Conservation (phyloP, 2,113 vertebrate species). For the Phocoena phocoena region DNA sequence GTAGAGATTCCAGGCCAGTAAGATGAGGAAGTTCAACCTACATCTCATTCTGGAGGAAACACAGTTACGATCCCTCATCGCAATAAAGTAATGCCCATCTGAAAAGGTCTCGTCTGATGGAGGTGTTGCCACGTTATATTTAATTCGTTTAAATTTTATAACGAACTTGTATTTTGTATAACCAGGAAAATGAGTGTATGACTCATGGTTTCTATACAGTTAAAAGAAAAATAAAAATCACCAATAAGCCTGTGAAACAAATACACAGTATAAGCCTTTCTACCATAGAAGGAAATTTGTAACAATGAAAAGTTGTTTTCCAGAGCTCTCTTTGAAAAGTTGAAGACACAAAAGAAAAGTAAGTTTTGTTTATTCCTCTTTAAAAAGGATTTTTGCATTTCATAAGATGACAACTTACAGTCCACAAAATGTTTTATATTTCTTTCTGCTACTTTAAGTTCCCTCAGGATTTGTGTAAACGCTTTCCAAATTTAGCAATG, state of each 20-base stretch:
- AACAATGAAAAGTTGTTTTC: neutral
- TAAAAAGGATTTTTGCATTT: neutral
- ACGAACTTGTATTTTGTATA: neutral
- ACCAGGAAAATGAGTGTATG: neutral
- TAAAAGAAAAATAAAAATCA: neutral
- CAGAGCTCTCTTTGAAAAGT: neutral
- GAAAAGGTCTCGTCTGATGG: neutral
- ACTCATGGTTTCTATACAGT: neutral
- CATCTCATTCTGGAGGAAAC: neutral
- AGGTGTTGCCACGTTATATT: neutral
- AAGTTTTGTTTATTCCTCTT: neutral
- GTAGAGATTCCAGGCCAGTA: neutral
- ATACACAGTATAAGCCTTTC: neutral
- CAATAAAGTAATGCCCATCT: neutral
- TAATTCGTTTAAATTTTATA: constrained; percentile 26
- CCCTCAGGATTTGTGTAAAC: neutral
- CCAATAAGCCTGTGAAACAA: neutral
- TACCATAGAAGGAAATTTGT: neutral
- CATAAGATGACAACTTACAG: neutral
- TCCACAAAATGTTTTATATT: neutral
- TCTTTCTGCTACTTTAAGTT: neutral
- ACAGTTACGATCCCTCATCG: neutral
- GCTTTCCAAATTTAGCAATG: constrained; percentile 5
- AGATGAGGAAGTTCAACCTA: neutral
- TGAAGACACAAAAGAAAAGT: neutral